Evolutionary conservation across 2,797 vertebrate species (phyloP).

Genomic region (Harpagifer antarcticus): DNA sequence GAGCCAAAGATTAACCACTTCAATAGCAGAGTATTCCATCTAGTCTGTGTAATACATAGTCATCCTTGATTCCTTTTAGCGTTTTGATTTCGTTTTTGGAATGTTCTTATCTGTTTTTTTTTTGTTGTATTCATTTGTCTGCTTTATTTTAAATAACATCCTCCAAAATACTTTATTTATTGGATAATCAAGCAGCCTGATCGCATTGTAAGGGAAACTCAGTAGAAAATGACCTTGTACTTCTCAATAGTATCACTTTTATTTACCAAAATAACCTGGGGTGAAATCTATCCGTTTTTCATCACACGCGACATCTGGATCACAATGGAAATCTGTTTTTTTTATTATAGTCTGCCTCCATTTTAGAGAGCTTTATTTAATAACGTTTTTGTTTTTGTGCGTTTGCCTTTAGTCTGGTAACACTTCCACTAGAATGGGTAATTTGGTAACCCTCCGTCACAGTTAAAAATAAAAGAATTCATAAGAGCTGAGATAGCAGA

Average conservation of each 20-base stretch:
- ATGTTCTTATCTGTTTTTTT: constrained; percentile 36
- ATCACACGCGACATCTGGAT: constrained; percentile 16
- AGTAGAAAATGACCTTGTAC: neutral
- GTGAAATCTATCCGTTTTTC: constrained; percentile 16
- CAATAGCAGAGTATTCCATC: constrained; percentile 66
- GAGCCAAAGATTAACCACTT: constrained; percentile 79
- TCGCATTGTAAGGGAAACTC: constrained; percentile 4
- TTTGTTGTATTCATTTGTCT: constrained; percentile 4
- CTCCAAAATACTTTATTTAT: constrained; percentile 1
- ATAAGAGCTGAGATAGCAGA: constrained; percentile 63
- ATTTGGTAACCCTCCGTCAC: constrained; percentile 44
- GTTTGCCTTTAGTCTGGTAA: constrained; percentile 25
- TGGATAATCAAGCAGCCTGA: neutral
- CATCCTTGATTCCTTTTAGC: constrained; percentile 29
- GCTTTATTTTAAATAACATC: neutral
- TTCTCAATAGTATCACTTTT: constrained; percentile 10
- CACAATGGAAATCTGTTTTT: constrained; percentile 9
- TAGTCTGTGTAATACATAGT: constrained; percentile 58
- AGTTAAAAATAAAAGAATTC: constrained; percentile 65
- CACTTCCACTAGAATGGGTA: constrained; percentile 24
- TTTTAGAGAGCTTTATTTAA: constrained; percentile 22
- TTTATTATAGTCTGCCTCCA: neutral
- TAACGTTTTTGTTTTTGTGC: constrained; percentile 5
- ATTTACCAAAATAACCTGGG: neutral
- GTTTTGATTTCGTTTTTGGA: constrained; percentile 49